Evolutionary conservation across 2,113 vertebrate genomes (phyloP).

Genomic region (Monopterus albus): DNA sequence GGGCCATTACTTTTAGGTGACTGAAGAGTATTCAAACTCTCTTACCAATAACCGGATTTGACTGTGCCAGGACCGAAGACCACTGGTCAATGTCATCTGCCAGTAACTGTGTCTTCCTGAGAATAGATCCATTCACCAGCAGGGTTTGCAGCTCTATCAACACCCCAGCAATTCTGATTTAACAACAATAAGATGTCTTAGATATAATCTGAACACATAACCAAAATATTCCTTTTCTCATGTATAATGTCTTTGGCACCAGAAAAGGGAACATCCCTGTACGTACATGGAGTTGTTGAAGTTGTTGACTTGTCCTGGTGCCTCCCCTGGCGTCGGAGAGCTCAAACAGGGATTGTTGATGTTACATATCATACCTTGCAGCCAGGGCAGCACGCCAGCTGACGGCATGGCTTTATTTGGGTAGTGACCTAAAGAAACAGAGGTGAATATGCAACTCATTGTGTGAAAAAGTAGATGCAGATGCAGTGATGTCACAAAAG

Average conservation of each 20-base stretch:
- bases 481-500: background rate
- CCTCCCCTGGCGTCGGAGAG: constrained; percentile 93
- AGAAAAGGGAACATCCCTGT: background rate
- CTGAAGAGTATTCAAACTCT: background rate
- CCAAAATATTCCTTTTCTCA: background rate
- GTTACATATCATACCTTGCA: constrained; percentile 96
- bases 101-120: constrained; percentile 62
- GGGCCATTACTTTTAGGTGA: background rate
- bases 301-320: constrained; percentile 94
- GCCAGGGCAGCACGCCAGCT: constrained; percentile 94
- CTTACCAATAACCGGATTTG: constrained; percentile 57
- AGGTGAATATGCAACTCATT: background rate
- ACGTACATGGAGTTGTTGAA: constrained; percentile 95
- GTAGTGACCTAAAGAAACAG: constrained; percentile 88
- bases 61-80: constrained; percentile 60
- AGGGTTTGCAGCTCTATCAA: constrained; percentile 78
- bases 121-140: constrained; percentile 62
- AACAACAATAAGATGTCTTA: background rate
- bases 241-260: background rate
- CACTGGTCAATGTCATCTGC: constrained; percentile 69
- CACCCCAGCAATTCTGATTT: constrained; percentile 70
- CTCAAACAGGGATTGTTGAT: constrained; percentile 93
- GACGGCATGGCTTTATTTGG: constrained; percentile 99
- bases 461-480: background rate
- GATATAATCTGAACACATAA: background rate